These are phyloP conservation scores for Meriones psammophilus DNA, from an alignment of 2,797 vertebrate species.

Conservation along the genomic window DNA sequence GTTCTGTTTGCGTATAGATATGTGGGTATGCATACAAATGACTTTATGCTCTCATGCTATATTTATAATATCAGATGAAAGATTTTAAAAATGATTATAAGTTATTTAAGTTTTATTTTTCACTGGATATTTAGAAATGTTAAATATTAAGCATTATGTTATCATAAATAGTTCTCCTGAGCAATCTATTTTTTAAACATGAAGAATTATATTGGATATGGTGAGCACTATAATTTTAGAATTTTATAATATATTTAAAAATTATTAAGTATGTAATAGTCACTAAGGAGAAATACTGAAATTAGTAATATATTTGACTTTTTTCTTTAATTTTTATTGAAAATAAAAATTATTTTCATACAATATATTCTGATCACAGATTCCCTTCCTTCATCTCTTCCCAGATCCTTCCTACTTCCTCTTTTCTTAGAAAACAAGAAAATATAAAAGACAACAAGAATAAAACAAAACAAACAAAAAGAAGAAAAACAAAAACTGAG, in stretches of 20 bases:
- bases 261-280: slow-evolving; percentile 25
- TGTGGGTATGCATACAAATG: neutral
- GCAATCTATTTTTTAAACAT: neutral
- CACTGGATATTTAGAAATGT: neutral
- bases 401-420: neutral
- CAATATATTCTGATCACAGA: neutral
- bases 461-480: neutral
- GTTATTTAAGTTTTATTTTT: slow-evolving; percentile 16
- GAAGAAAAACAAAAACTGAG: neutral
- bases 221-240: neutral
- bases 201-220: slow-evolving; percentile 22
- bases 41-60: neutral
- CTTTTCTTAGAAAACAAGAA: neutral
- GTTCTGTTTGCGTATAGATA: neutral
- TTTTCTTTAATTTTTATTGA: neutral
- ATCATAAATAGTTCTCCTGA: neutral
- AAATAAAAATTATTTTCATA: neutral
- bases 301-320: neutral
- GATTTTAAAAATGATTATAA: neutral
- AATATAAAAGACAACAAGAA: neutral
- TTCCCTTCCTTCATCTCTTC: neutral
- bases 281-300: slow-evolving; percentile 34
- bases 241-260: slow-evolving; percentile 43
- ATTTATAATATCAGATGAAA: neutral
- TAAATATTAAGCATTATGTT: slow-evolving; percentile 15